These are phyloP conservation scores for Ophiothrix spiculata DNA, from an alignment of 35 echinoderm and acorn worm genomes.

Conservation along the genomic window DNA sequence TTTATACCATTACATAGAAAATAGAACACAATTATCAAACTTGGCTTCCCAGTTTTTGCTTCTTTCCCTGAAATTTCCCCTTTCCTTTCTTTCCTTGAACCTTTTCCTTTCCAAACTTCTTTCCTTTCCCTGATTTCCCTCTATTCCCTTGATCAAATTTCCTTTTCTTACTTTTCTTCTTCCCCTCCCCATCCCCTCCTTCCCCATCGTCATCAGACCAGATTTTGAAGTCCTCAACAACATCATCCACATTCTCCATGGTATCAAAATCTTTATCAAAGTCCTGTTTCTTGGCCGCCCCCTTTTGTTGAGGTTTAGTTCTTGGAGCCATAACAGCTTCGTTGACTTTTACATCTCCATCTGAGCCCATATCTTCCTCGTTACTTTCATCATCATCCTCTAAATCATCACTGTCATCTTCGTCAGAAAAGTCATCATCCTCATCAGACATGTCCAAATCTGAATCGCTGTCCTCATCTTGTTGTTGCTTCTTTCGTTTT, in stretches of 20 bases:
- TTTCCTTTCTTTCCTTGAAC: not conserved
- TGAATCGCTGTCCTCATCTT: slow-evolving; percentile 31
- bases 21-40: not conserved
- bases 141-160: not conserved
- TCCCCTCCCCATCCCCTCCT: slow-evolving; percentile 4
- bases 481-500: not conserved
- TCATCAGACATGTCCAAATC: slow-evolving; percentile 40
- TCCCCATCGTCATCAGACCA: slow-evolving; percentile 65
- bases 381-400: no score
- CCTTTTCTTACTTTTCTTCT: slow-evolving; percentile 16
- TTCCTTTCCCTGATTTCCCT: not conserved
- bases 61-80: not conserved
- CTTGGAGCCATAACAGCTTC: slow-evolving; percentile 14
- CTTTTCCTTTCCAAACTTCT: slow-evolving; percentile 2
- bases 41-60: no score
- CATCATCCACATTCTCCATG: slow-evolving; percentile 60
- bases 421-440: slow-evolving; percentile 24
- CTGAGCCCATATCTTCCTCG: slow-evolving; percentile 38
- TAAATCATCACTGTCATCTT: slow-evolving; percentile 32
- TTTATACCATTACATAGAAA: no score
- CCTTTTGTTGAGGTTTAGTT: slow-evolving; percentile 4
- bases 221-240: slow-evolving; percentile 76
- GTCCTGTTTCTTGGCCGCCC: slow-evolving; percentile 21
- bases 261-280: not conserved
- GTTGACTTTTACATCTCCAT: slow-evolving; percentile 21